phyloP scores from a whole-genome alignment of 92 coral and sea anemone species.

The Phenganax subtilis region DNA sequence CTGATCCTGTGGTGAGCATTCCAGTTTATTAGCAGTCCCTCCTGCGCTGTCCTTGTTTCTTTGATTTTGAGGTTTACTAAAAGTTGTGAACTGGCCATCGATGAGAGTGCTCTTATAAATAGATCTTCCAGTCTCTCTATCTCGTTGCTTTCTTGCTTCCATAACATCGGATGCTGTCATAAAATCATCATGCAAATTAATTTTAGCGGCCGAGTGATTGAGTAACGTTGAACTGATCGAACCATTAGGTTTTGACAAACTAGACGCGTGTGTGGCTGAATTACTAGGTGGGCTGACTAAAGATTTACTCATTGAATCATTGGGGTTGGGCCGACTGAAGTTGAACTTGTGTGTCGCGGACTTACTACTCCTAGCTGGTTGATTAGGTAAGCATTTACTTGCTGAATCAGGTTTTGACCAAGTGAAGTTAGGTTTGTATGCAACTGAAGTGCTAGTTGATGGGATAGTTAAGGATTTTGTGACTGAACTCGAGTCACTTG shows the following conservation, averaged over 20 bases:
- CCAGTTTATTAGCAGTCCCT: neutral
- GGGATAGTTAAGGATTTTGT: no score
- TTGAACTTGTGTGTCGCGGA: neutral
- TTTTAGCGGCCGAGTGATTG: neutral
- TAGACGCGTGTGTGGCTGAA: no score
- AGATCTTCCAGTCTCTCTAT: neutral
- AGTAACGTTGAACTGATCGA: neutral
- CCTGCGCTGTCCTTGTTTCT: neutral
- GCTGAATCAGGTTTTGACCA: no score
- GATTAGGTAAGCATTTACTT: no score
- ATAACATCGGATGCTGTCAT: slow-evolving; percentile 20
- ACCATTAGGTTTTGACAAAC: neutral
- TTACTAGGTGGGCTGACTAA: neutral
- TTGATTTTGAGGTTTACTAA: neutral
- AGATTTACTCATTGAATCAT: neutral
- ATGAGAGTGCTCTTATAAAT: neutral
- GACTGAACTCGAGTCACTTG: no score
- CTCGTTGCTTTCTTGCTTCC: neutral
- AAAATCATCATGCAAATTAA: neutral
- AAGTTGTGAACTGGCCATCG: neutral
- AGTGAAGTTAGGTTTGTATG: no score
- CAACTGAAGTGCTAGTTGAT: no score
- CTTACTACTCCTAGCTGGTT: no score
- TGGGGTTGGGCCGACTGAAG: neutral
- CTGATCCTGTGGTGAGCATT: neutral